A percentile compares a stretch with the other conserved stretches of the same genome.
These are phyloP conservation scores for human DNA, from an alignment of 2,113 vertebrate genomes.

Conservation along the genomic window GRCh38 chr9:7275001-7275500, in stretches of 20 bases:
- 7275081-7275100: background rate
- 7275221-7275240: background rate
- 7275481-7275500: background rate
- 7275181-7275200: background rate
- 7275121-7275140: background rate
- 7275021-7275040: background rate
- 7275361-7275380: background rate
- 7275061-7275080: background rate
- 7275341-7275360: background rate
- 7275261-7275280: background rate
- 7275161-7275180: background rate
- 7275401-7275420: background rate
- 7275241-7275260: background rate
- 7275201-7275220: slow-evolving; percentile 13
- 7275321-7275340: background rate
- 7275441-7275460: background rate
- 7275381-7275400: background rate
- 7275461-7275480: background rate
- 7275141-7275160: background rate
- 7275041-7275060: background rate
- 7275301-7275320: background rate
- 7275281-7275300: background rate
- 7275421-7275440: background rate
- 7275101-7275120: background rate
- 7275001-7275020: background rate